Base-by-base conservation (phyloP, 2,797 vertebrate genomes). In the Oreochromis grahami region DNA sequence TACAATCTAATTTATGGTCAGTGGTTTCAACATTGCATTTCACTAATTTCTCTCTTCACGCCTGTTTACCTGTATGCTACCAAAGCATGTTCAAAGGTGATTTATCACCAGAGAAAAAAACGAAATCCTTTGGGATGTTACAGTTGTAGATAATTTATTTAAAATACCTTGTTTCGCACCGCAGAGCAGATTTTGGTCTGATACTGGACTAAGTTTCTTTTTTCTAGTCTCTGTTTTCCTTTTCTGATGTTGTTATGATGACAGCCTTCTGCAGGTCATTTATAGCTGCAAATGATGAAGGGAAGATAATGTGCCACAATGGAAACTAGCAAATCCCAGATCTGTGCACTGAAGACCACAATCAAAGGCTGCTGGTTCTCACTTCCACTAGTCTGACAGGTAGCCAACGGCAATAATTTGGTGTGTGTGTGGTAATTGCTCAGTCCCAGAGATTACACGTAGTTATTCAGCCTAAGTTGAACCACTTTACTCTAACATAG, bases 391-490 rank as follows among this genome's bases (percentile, higher is more conserved):
- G 55, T 79, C 63, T 90, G 91, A 87, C 87, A 92, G 83, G 88
- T 90, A 85, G 76, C 78, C 81, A 89, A 80, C 77, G 41, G 78
- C 84, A 91, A 85, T 90, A 93, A 79, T 86, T 48, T 45, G 21
- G 65, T 26, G 65, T 45, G 68, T 48, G 41, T 72, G 68, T 72
- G 77, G 78, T 93, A 91, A 93, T 88, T 88, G 78, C 80, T 84
- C 76, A 80, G 76, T 85, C 79, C 52, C 5, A 29, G 78, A 91
- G 89, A 86, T 70, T 70, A 70, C 9, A 26, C 70, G 13, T 63
- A 80, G 63, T 84, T 86, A 78, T 89, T 83, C 79, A 82, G 36
- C 81, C 53, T 68, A 77, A 84, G 87, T 65, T 65, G 79, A 90
- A 92, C 84, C 87, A 82, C 70, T 84, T 88, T 63, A 87, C 82